Evolutionary conservation across 1,140 invertebrate genomes (phyloP), one percentile per base, ranked within the genome.

Genomic region (Daktulosphaira vitifoliae): DNA sequence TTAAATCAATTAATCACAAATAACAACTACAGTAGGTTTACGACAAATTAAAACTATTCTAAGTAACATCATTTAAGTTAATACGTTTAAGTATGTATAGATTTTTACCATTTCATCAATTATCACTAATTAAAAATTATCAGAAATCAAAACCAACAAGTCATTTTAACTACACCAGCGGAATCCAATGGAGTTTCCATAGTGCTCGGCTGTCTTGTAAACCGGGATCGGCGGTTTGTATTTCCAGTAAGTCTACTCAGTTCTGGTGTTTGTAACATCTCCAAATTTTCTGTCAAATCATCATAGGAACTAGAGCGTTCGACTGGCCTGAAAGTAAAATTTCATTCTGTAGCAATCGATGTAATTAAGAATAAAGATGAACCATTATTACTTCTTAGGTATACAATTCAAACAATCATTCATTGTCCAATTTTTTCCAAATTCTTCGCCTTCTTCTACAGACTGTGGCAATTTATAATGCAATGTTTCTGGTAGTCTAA

Each of bases 391-490:
- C 82, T 81, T 81, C 48, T 78, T 75, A 33, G 83, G 81, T 16
- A 82, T 77, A 71, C 88, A 89, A 51, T 78, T 75, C 20, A 83
- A 75, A 69, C 87, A 90, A 71, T 90, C 86, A 15, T 80, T 77
- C 39, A 82, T 79, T 1, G 81, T 81, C 83, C 87, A 90, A 70
- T 90, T 78, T 74, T 89, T 90, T n/a, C 88, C 89, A 73, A 91
- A 91, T 70, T 86, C 80, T 73, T 92, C 90, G 4, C 89, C 89
- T 73, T 92, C 89, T 74, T 90, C 87, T 1, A 90, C 79, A 0
- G 88, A 91, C 74, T 90, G 87, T 0, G 89, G 88, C 64, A 91
- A 72, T 16, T 82, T 80, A 70, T 86, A 80, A 75, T 90, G 85
- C 11, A 90, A 73, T 0, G 89, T 92, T 77, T 92, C 89, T 2